Conservation (phyloP, 1,140 invertebrate species). For the Ditylenchus dipsaci region DNA sequence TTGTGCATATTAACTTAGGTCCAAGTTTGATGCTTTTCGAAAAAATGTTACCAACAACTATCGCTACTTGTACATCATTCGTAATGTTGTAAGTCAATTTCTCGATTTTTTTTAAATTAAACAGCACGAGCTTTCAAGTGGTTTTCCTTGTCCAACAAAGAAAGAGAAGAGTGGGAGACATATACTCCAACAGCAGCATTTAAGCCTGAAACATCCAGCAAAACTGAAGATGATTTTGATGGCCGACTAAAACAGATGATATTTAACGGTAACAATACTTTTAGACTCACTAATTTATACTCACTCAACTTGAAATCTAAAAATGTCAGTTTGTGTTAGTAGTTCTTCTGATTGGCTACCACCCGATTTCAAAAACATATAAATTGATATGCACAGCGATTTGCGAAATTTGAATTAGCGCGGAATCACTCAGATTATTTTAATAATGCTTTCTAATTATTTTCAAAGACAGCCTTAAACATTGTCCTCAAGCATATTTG, state of each 20-base stretch:
- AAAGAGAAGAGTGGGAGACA: slow-evolving; percentile 12
- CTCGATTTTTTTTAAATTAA: slow-evolving; percentile 3
- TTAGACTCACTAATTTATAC: background rate
- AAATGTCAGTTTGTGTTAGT: background rate
- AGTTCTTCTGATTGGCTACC: background rate
- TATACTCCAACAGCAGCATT: background rate
- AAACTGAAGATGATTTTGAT: background rate
- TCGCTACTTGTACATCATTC: slow-evolving; percentile 20
- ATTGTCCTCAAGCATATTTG: too few species aligned
- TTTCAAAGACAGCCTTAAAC: too few species aligned
- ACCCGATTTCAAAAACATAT: background rate
- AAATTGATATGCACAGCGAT: background rate
- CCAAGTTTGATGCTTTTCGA: background rate
- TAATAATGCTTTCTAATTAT: too few species aligned
- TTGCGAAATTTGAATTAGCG: too few species aligned
- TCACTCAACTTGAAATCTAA: background rate
- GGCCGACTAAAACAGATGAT: background rate
- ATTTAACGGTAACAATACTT: background rate
- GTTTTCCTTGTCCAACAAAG: slow-evolving; percentile 7
- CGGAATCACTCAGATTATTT: background rate
- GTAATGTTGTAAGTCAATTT: slow-evolving; percentile 14
- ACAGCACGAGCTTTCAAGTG: slow-evolving; percentile 8
- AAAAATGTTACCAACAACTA: slow-evolving; percentile 15
- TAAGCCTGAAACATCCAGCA: background rate
- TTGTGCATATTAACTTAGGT: background rate